These are phyloP conservation scores for Nibea albiflora DNA, from an alignment of 2,113 vertebrate genomes.

Conservation along the genomic window DNA sequence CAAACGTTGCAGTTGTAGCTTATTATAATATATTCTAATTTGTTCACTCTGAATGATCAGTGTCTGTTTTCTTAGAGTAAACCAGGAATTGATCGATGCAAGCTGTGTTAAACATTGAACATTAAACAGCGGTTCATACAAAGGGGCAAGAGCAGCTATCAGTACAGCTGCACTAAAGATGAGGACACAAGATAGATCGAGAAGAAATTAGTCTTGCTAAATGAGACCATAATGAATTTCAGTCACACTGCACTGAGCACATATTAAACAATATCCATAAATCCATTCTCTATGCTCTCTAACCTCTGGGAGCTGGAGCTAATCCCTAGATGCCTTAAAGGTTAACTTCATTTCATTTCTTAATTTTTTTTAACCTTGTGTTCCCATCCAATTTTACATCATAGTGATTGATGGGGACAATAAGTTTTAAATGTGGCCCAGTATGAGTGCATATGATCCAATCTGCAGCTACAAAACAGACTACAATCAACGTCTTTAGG, in stretches of 20 bases:
- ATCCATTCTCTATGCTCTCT: neutral
- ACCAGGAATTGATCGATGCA: slow-evolving; percentile 14
- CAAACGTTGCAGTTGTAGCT: neutral
- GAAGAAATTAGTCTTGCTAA: slow-evolving; percentile 1
- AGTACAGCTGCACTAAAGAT: neutral
- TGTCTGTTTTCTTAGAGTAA: neutral
- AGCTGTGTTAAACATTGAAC: neutral
- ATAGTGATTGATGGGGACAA: too few species aligned
- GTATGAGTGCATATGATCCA: too few species aligned
- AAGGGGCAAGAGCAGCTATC: slow-evolving; percentile 6
- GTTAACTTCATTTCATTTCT: too few species aligned
- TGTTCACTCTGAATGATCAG: slow-evolving; percentile 13
- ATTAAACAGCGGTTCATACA: slow-evolving; percentile 3
- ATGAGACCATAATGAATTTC: slow-evolving; percentile 33
- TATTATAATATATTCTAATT: slow-evolving; percentile 13
- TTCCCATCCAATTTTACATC: too few species aligned
- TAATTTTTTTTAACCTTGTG: too few species aligned
- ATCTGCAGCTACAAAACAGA: too few species aligned
- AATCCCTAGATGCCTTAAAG: neutral
- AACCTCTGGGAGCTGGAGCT: neutral
- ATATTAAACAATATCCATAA: slow-evolving; percentile 27
- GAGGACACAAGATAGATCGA: neutral
- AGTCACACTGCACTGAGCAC: slow-evolving; percentile 21
- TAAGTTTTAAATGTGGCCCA: too few species aligned
- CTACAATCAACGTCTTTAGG: too few species aligned